Base-by-base conservation (phyloP, 2,888 invertebrate genomes). In the Orchesellides sinensis region DNA sequence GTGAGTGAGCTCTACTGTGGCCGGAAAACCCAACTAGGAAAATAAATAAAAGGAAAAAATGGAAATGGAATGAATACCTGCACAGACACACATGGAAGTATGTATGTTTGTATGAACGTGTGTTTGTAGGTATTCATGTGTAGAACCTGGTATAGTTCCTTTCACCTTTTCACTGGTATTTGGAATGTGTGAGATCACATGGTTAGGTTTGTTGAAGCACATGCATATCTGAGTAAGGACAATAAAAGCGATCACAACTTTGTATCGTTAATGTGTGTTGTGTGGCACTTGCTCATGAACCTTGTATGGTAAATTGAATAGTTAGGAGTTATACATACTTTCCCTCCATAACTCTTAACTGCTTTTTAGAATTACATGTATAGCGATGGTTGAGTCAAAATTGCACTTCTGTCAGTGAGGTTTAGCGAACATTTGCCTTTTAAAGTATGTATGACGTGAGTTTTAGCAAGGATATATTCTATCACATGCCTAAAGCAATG, bases 151-250 rank as follows among this genome's bases (percentile, higher is more conserved):
- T 29, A 10, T 29, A n/a, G 8, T 59, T 23, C n/a, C 59, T 59
- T 35, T 73, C 63, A 49, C 49, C 52, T 35, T 40, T 65, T 35
- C 25, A 12, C 63, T 65, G 35, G 74, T 54, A 65, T 74, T 74
- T 23, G 2, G 27, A 8, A 25, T 29, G 32, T 59, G 59, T 59
- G 23, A 6, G 23, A 59, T 59, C 32, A 59, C 59, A 29, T 59
- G 29, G 59, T n/a, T 59, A 59, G 23, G 10, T 54, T 25, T 17
- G 54, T 29, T 2, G 49, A 27, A 45, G 17, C 17, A 68, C 0
- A 47, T 25, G n/a, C n/a, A n/a, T n/a, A n/a, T n/a, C n/a, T n/a
- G 23, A 27, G 68, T n/a, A 14, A 32, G 54, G 17, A 17, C 14
- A 45, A 35, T 61, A 72, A 72, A 32, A 52, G n/a, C n/a, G n/a